Evolutionary conservation across 2,113 vertebrate species (phyloP), one percentile per base, ranked within the genome.

Genomic region (Nerophis lumbriciformis): DNA sequence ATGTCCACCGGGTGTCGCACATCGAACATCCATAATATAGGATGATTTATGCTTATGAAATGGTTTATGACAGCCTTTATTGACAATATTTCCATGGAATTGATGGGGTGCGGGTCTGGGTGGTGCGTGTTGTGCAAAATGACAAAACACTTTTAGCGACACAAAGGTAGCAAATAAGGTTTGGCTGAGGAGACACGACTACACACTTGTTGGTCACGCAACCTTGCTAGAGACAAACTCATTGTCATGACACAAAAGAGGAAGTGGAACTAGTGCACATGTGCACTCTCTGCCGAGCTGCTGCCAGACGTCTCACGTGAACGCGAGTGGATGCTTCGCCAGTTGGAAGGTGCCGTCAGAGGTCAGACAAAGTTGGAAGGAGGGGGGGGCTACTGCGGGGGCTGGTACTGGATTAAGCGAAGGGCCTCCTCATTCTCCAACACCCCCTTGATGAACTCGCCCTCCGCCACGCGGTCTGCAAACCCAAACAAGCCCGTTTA

Each of bases 351-450:
- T 39, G 28, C 28, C 28, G 28, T 28, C 28, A 28, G 28, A 28
- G 28, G 28, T 28, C 28, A 28, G 28, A 28, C 28, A 28, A 28
- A 28, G 21, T 28, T 39, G 54, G 19, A 19, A 19, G 19, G 19
- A 19, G 38, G 5, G 3, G 3, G 21, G 58, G 45, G 16, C 68
- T 79, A 83, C 48, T 81, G 79, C 6, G 0, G 1, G 55, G 83
- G 83, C 6, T 77, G 12, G n/a, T 85, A 89, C 66, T 89, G 87
- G 67, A 90, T 90, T 65, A 90, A 60, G 53, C 74, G 78, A 8
- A 90, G 76, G 2, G 87, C 88, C 0, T n/a, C 53, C 0, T 86
- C 85, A 5, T 86, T 87, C 0, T 82, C 76, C 77, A 88, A 16
- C 57, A 90, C 61, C 14, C 80, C 83, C 9, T 87, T 51, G 56